Conservation (phyloP, 2,113 vertebrate genomes). For the Emydocephalus ijimae region DNA sequence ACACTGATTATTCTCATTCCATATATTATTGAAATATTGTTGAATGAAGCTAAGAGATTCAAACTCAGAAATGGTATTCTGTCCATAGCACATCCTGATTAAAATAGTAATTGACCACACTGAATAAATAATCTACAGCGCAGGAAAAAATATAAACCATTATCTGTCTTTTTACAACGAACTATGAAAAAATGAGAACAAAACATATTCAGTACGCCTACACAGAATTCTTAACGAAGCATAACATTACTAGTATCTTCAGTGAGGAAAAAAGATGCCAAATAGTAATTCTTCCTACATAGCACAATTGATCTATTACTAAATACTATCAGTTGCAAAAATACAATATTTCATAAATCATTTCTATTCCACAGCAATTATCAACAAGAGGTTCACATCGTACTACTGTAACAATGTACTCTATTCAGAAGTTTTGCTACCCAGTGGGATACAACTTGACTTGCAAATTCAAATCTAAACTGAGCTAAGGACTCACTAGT, state of each 20-base stretch:
- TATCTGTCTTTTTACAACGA: neutral
- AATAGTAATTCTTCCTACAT: neutral
- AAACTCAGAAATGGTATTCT: conserved; percentile 15
- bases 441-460: neutral
- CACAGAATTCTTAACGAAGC: conserved; percentile 1
- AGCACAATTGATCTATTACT: neutral
- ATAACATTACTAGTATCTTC: neutral
- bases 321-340: neutral
- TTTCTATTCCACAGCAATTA: neutral
- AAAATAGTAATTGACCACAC: neutral
- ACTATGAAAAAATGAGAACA: neutral
- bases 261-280: neutral
- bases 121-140: neutral
- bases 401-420: neutral
- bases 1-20: neutral
- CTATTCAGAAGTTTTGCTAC: neutral
- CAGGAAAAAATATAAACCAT: neutral
- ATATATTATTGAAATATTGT: neutral
- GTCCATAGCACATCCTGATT: neutral
- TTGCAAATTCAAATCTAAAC: neutral
- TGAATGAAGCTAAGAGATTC: conserved; percentile 5
- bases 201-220: neutral
- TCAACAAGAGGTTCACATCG: neutral
- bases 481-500: neutral
- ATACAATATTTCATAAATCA: neutral